Conservation (phyloP, 2,113 vertebrate species). For the Dipodomys stephensi region DNA sequence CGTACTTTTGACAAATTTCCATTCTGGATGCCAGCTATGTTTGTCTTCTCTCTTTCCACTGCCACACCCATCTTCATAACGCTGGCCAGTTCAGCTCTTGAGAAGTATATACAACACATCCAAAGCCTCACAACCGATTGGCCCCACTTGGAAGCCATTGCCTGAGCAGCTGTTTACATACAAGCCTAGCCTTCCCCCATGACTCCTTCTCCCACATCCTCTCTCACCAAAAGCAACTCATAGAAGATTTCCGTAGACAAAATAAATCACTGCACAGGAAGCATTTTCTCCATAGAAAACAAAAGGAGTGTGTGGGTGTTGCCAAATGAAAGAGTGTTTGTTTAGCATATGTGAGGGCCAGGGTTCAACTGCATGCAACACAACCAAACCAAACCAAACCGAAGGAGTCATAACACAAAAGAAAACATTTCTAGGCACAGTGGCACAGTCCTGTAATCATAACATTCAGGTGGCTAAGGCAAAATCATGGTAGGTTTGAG, state of each 20-base stretch:
- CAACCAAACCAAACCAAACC: too few species aligned
- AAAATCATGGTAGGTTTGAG: too few species aligned
- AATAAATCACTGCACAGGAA: background rate
- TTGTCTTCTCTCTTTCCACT: background rate
- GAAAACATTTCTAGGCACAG: too few species aligned
- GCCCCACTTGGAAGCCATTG: background rate
- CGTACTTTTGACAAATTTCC: constrained; percentile 50
- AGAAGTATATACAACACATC: background rate
- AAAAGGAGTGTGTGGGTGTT: too few species aligned
- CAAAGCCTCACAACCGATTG: background rate
- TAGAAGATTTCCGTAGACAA: background rate
- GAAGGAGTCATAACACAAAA: too few species aligned
- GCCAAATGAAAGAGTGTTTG: too few species aligned
- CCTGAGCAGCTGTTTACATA: background rate
- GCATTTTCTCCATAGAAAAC: background rate
- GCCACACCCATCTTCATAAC: background rate
- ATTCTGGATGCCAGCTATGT: constrained; percentile 5
- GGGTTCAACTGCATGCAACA: too few species aligned
- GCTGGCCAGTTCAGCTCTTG: background rate
- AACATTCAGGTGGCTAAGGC: too few species aligned
- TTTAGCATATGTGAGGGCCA: too few species aligned
- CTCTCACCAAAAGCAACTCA: background rate
- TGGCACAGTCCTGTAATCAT: too few species aligned
- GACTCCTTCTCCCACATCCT: background rate
- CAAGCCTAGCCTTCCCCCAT: background rate